Conservation (phyloP, 2,888 invertebrate species). For the Candidula unifasciata region DNA sequence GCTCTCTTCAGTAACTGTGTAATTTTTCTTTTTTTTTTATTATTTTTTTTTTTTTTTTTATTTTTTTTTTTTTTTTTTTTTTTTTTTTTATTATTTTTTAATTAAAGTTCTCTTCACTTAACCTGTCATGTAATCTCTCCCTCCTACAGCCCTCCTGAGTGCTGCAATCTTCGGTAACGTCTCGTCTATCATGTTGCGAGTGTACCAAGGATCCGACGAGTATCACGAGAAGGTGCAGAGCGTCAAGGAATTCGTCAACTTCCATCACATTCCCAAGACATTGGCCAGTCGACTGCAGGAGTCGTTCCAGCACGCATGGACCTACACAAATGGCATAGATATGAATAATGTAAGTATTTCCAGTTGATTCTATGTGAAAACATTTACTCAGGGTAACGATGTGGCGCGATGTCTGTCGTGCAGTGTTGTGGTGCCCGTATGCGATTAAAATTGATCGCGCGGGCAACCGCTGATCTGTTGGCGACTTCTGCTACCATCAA, state of each 20-base stretch:
- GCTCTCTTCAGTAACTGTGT: too few species aligned
- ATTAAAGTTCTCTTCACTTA: neutral
- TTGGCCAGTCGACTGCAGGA: slow-evolving; percentile 76
- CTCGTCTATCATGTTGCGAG: slow-evolving; percentile 77
- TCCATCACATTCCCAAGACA: slow-evolving; percentile 77
- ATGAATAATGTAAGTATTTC: slow-evolving; percentile 76
- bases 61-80: too few species aligned
- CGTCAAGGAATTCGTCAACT: slow-evolving; percentile 78
- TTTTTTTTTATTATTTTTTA: too few species aligned
- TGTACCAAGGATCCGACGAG: slow-evolving; percentile 78
- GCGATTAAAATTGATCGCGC: too few species aligned
- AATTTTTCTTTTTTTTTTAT: too few species aligned
- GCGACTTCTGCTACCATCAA: too few species aligned
- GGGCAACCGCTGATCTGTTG: too few species aligned
- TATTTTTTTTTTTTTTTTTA: too few species aligned
- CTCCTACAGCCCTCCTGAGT: slow-evolving; percentile 75
- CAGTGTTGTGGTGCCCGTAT: too few species aligned
- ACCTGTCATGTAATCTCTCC: neutral
- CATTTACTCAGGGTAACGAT: too few species aligned
- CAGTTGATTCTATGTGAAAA: too few species aligned
- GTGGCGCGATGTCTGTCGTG: too few species aligned
- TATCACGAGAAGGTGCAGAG: slow-evolving; percentile 77
- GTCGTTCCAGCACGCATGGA: slow-evolving; percentile 77
- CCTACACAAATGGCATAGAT: slow-evolving; percentile 78
- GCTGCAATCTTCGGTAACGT: slow-evolving; percentile 79